These are phyloP conservation scores for Platypus cylindrus DNA, from an alignment of 2,888 invertebrate genomes.

Conservation along the genomic window DNA sequence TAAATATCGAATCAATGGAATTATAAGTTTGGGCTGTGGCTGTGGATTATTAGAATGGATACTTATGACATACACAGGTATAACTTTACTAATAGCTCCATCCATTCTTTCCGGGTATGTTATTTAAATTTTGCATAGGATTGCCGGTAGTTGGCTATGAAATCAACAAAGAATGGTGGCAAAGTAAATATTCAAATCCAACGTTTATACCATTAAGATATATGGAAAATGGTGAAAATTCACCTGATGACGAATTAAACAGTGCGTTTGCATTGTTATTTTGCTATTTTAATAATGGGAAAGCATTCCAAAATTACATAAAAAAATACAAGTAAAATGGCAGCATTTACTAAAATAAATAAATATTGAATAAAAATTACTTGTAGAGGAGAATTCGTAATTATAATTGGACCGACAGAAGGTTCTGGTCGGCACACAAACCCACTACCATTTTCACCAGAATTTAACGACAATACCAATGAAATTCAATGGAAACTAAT, in stretches of 20 bases:
- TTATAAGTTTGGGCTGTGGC: constrained; percentile 68
- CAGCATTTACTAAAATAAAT: not conserved
- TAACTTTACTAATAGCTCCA: constrained; percentile 1
- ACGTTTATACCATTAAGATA: constrained; percentile 54
- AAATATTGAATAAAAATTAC: not conserved
- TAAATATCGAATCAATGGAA: constrained; percentile 35
- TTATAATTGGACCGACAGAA: constrained; percentile 62
- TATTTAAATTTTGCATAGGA: constrained; percentile 18
- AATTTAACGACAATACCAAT: too few relatives aligned
- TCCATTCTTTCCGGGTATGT: not conserved
- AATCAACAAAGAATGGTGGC: constrained; percentile 73
- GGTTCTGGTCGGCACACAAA: constrained; percentile 54
- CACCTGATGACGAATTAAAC: constrained; percentile 20
- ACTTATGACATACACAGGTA: constrained; percentile 51
- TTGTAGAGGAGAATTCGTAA: constrained; percentile 44
- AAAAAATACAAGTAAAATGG: constrained; percentile 36
- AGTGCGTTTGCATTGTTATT: constrained; percentile 52
- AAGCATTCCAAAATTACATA: constrained; percentile 57
- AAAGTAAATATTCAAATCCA: constrained; percentile 58
- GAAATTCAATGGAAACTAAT: constrained; percentile 42
- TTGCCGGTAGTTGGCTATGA: constrained; percentile 53
- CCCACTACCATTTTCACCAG: constrained; percentile 52
- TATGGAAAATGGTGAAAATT: constrained; percentile 26
- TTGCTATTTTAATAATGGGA: constrained; percentile 67
- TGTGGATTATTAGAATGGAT: constrained; percentile 76